Evolutionary conservation across 2,888 invertebrate genomes (phyloP).

Genomic region (Mesodorylaimus sp.): DNA sequence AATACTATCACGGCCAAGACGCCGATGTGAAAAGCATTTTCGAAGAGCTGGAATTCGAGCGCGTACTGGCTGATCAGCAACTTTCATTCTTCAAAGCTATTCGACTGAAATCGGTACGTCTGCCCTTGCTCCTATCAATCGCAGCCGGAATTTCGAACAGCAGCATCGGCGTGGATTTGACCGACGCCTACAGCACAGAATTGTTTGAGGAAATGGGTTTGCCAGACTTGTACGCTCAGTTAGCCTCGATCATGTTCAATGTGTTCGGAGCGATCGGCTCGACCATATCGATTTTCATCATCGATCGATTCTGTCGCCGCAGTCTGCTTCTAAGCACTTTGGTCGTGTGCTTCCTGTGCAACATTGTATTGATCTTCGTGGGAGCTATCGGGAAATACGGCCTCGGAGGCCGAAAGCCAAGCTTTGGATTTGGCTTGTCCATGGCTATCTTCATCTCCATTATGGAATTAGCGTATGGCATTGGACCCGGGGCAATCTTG

Average conservation of each 20-base stretch:
- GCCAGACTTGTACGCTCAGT: background rate
- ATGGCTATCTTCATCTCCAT: background rate
- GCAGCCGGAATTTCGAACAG: background rate
- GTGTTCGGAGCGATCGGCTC: background rate
- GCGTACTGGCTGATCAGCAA: background rate
- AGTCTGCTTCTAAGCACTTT: background rate
- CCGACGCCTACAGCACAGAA: background rate
- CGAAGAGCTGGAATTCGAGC: background rate
- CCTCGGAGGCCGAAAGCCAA: too few relatives aligned
- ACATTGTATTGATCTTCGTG: background rate
- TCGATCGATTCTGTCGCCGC: background rate
- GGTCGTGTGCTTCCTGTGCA: background rate
- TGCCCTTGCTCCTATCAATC: background rate
- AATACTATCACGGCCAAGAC: slow-evolving; percentile 1
- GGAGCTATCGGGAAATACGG: background rate
- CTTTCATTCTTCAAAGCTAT: background rate
- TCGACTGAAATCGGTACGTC: background rate
- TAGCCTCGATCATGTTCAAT: background rate
- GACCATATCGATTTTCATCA: background rate
- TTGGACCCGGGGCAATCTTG: background rate
- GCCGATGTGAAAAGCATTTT: background rate
- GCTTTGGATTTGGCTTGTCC: background rate
- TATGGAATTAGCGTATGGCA: background rate
- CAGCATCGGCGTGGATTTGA: background rate
- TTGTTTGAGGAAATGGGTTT: background rate